These are phyloP conservation scores for Poecilobothrus nobilitatus DNA, from an alignment of 2,888 invertebrate genomes.

Conservation along the genomic window DNA sequence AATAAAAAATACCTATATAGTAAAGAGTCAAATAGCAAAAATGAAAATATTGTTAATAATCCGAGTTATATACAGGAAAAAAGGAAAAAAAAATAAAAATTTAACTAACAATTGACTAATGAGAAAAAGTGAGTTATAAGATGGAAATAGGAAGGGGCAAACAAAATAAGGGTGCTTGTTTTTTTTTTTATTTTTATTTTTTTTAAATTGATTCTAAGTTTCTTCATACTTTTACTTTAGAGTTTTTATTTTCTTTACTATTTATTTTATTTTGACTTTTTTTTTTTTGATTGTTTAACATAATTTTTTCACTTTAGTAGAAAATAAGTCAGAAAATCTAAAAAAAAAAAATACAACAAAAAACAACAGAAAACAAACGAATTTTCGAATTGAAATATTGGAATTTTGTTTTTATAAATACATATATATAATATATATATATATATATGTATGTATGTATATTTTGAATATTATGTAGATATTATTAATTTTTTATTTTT, in stretches of 20 bases:
- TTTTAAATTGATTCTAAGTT: neutral
- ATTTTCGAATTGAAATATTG: neutral
- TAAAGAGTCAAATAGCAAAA: too few species aligned
- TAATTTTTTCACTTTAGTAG: neutral
- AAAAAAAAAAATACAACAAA: too few species aligned
- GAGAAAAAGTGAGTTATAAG: neutral
- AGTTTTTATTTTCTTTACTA: too few species aligned
- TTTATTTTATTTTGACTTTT: too few species aligned
- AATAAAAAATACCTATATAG: too few species aligned
- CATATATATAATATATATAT: too few species aligned
- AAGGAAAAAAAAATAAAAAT: too few species aligned
- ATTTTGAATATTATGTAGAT: too few species aligned
- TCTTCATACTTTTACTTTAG: neutral
- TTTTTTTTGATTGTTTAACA: neutral
- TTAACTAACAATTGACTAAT: constrained; percentile 5
- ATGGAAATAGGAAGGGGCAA: neutral
- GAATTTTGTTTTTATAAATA: neutral
- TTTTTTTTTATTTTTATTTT: neutral
- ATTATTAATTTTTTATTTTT: too few species aligned
- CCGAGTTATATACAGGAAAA: too few species aligned
- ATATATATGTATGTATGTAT: too few species aligned
- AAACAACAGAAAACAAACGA: neutral
- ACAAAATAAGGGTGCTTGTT: neutral
- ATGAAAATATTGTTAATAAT: too few species aligned
- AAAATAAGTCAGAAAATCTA: neutral